A percentile compares a stretch with the other conserved stretches of the same genome.
phyloP scores from a whole-genome alignment of 1,140 invertebrate species.

The Eriocheir sinensis region DNA sequence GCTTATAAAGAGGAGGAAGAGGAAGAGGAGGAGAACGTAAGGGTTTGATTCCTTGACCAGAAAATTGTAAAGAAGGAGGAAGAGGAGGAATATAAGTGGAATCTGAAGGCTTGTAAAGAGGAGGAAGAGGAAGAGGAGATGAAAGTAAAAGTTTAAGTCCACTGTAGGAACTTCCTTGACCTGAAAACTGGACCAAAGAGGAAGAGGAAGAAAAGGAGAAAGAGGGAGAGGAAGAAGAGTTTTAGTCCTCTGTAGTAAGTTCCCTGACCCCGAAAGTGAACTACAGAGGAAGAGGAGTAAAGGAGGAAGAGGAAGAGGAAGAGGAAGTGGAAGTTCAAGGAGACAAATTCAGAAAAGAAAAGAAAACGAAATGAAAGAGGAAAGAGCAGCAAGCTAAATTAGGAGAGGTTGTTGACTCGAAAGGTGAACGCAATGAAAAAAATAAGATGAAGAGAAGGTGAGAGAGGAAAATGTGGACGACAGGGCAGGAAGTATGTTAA shows the following conservation, averaged over 20 bases:
- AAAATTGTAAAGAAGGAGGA: not conserved
- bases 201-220: not conserved
- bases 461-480: not conserved
- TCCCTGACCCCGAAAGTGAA: not conserved
- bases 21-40: not conserved
- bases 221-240: not conserved
- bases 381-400: no score
- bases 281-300: not conserved
- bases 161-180: not conserved
- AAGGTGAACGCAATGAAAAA: no score
- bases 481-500: not conserved
- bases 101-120: not conserved
- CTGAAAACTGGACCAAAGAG: not conserved
- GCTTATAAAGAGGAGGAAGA: not conserved
- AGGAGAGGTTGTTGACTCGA: no score
- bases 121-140: not conserved
- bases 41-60: not conserved
- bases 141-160: not conserved
- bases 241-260: not conserved
- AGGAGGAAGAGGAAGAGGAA: not conserved
- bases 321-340: no score
- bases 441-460: not conserved
- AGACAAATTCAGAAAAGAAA: no score
- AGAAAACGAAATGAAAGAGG: no score
- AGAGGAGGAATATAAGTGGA: not conserved